Evolutionary conservation across 2,113 vertebrate genomes (phyloP).

Genomic region (Scytalopus superciliaris): DNA sequence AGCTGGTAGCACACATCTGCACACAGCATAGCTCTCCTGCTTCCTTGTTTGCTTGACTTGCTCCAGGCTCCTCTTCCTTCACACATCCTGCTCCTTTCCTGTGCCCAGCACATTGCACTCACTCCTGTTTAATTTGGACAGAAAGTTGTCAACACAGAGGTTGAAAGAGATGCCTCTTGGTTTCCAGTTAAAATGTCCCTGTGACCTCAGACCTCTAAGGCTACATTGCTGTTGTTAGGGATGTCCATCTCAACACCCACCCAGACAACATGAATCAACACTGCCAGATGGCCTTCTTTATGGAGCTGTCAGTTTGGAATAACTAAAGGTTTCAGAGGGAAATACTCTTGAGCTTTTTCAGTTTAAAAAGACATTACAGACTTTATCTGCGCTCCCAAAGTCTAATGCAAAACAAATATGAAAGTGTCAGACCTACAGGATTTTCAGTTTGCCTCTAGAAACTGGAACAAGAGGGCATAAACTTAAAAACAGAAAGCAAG

Average conservation of each 20-base stretch:
- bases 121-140: neutral
- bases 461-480: neutral
- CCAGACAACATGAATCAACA: neutral
- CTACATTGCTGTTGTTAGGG: accelerated
- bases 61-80: neutral
- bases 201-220: neutral
- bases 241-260: neutral
- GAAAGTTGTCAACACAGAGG: neutral
- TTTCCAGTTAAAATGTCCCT: neutral
- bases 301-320: neutral
- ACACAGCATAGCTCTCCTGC: neutral
- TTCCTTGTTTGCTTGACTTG: neutral
- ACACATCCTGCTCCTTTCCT: neutral
- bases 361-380: neutral
- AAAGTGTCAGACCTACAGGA: neutral
- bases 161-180: neutral
- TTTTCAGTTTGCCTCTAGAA: neutral
- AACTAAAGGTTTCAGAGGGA: neutral
- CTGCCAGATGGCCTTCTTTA: neutral
- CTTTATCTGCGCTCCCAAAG: neutral
- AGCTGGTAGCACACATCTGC: neutral
- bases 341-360: neutral
- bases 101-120: neutral
- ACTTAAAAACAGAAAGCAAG: neutral
- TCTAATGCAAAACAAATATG: neutral